Percentiles rank a stretch among this genome's conserved stretches.
Conservation (phyloP, 2,888 invertebrate genomes). For the Amphipyra berbera region DNA sequence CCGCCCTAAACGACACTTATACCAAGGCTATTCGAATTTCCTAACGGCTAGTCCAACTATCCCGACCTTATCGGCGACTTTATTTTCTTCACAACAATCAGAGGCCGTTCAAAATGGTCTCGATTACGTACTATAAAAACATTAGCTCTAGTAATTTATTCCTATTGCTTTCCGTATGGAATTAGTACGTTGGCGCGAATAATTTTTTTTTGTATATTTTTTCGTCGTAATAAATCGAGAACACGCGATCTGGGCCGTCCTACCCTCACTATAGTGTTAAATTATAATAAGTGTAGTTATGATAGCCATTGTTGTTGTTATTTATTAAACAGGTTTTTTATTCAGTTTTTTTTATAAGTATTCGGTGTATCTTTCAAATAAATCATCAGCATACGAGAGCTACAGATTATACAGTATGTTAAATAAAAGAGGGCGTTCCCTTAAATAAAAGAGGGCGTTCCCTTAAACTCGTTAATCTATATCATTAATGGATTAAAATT, state of each 20-base stretch:
- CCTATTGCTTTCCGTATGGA: conserved; percentile 66
- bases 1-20: conserved; percentile 44
- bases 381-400: too few species aligned
- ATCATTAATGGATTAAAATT: too few species aligned
- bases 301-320: conserved; percentile 39
- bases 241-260: conserved; percentile 54
- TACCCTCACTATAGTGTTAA: conserved; percentile 33
- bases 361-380: conserved; percentile 1
- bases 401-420: too few species aligned
- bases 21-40: conserved; percentile 46
- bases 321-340: conserved; percentile 23
- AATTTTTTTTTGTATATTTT: conserved; percentile 64
- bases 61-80: conserved; percentile 48
- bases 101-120: conserved; percentile 54
- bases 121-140: conserved; percentile 65
- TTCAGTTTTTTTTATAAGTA: conserved; percentile 36
- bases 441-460: too few species aligned
- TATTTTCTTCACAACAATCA: conserved; percentile 58
- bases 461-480: too few species aligned
- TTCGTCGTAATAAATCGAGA: conserved; percentile 65
- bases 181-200: conserved; percentile 65
- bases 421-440: too few species aligned
- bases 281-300: conserved; percentile 47
- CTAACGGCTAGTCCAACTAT: conserved; percentile 51
- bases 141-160: conserved; percentile 70